Conservation (phyloP, 2,113 vertebrate species). For the Centropristis striata region DNA sequence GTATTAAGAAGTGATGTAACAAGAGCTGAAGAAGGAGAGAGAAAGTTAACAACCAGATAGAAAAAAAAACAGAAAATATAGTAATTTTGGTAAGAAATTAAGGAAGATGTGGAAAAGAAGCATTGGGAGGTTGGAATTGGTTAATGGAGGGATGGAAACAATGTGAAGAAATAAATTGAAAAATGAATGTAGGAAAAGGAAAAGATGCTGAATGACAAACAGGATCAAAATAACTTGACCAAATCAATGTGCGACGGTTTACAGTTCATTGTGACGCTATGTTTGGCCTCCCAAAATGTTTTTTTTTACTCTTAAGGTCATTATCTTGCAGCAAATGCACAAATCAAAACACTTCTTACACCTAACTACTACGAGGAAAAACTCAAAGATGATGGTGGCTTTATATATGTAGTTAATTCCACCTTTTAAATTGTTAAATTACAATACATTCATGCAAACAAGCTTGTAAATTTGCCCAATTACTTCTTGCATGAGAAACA, state of each 20-base stretch:
- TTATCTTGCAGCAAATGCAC: not conserved
- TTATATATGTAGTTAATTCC: not conserved
- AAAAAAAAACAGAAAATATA: not conserved
- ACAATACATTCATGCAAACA: not conserved
- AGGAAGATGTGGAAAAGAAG: constrained; percentile 8
- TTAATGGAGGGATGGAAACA: not conserved
- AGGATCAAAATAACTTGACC: constrained; percentile 24
- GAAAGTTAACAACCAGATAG: not conserved
- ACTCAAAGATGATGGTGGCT: not conserved
- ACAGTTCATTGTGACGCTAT: constrained; percentile 3
- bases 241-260: constrained; percentile 56
- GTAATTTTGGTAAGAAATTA: not conserved
- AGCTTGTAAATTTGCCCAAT: not conserved
- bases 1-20: not conserved
- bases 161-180: not conserved
- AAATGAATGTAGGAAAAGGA: not conserved
- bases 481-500: not conserved
- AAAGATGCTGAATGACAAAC: not conserved
- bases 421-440: not conserved
- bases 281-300: not conserved
- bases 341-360: constrained; percentile 4
- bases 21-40: not conserved
- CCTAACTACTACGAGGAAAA: not conserved
- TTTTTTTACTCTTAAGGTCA: not conserved
- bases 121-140: not conserved